Percentiles rank a stretch among this genome's conserved stretches.
Conservation (phyloP, 2,797 vertebrate genomes). For the Enteromius trimaculatus region DNA sequence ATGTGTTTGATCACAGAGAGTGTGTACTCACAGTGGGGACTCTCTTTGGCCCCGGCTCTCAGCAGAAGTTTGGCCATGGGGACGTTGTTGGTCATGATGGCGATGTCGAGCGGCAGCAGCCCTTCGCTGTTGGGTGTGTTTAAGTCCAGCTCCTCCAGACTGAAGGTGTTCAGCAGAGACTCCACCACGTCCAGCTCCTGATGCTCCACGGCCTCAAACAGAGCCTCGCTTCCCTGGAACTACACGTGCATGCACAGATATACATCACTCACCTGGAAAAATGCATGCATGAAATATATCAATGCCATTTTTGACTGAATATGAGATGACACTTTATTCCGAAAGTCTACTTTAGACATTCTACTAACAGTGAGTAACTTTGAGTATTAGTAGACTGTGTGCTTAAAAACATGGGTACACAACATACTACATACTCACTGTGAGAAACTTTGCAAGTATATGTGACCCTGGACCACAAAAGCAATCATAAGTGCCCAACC, state of each 20-base stretch:
- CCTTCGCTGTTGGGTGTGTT: conserved; percentile 94
- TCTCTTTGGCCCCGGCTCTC: conserved; percentile 88
- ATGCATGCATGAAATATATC: not conserved
- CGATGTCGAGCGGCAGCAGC: conserved; percentile 90
- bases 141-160: conserved; percentile 89
- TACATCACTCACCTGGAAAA: not conserved
- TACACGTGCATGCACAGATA: conserved; percentile 56
- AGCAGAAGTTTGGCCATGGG: conserved; percentile 89
- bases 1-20: conserved; percentile 13
- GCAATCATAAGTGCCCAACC: no score
- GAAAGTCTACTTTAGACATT: no score
- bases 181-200: conserved; percentile 89
- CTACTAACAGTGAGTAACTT: no score
- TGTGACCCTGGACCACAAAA: no score
- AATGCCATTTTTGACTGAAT: not conserved
- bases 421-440: no score
- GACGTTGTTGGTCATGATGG: conserved; percentile 93
- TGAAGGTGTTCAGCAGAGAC: conserved; percentile 87
- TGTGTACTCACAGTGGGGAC: conserved; percentile 88
- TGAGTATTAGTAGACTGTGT: no score
- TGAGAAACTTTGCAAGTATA: no score
- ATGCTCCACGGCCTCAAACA: conserved; percentile 92
- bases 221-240: conserved; percentile 87
- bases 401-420: no score
- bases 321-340: no score